Evolutionary conservation across 2,113 vertebrate genomes (phyloP).

Genomic region (Lycaon pictus): DNA sequence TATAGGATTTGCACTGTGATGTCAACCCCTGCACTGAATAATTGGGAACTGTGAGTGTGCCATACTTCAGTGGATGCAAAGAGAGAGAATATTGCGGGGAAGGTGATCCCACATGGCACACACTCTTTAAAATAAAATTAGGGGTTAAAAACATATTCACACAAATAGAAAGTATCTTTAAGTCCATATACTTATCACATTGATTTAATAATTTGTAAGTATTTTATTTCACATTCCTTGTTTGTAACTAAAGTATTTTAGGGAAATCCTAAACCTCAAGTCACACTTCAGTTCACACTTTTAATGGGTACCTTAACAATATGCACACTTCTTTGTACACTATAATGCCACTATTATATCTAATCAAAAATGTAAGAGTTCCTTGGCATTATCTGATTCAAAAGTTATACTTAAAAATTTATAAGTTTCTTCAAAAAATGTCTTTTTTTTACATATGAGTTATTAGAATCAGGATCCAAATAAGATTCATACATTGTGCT

Average conservation of each 20-base stretch:
- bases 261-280: background rate
- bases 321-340: background rate
- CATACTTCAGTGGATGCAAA: background rate
- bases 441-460: background rate
- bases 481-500: background rate
- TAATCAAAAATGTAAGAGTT: slow-evolving; percentile 28
- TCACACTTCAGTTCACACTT: background rate
- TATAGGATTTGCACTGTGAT: slow-evolving; percentile 14
- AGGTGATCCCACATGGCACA: background rate
- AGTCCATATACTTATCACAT: background rate
- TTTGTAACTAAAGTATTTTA: background rate
- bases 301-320: background rate
- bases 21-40: slow-evolving; percentile 15
- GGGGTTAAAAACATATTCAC: background rate
- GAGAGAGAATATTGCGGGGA: background rate
- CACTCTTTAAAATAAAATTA: background rate
- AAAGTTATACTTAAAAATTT: background rate
- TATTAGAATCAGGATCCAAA: slow-evolving; percentile 31
- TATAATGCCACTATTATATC: background rate
- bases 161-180: background rate
- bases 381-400: background rate
- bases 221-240: background rate
- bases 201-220: background rate
- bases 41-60: background rate
- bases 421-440: background rate